Conservation (phyloP, 1,140 invertebrate species). For the Lordiphosa clarofinis region DNA sequence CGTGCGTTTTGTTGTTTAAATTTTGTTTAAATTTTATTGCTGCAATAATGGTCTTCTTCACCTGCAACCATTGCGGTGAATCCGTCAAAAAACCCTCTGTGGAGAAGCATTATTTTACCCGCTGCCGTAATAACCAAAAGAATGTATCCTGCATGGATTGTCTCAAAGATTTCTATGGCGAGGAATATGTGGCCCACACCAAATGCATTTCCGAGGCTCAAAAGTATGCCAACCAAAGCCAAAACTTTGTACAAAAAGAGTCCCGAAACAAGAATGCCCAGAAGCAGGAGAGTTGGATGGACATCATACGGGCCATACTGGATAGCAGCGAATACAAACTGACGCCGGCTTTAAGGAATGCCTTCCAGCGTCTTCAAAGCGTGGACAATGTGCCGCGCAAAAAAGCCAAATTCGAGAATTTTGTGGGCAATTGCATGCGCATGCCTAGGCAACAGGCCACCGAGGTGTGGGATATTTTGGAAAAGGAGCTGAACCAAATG, state of each 20-base stretch:
- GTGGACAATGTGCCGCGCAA: slow-evolving; percentile 95
- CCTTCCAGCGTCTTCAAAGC: slow-evolving; percentile 87
- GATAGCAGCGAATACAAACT: slow-evolving; percentile 81
- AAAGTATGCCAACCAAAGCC: slow-evolving; percentile 88
- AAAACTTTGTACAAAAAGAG: slow-evolving; percentile 88
- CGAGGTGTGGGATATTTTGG: slow-evolving; percentile 86
- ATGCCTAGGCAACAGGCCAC: slow-evolving; percentile 82
- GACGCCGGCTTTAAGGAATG: slow-evolving; percentile 82
- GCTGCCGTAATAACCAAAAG: slow-evolving; percentile 82
- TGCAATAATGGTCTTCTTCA: slow-evolving; percentile 92
- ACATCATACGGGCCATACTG: slow-evolving; percentile 88
- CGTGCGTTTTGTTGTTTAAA: slow-evolving; percentile 39
- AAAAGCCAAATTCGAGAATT: slow-evolving; percentile 92
- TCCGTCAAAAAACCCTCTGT: slow-evolving; percentile 94
- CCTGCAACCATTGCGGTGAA: slow-evolving; percentile 93
- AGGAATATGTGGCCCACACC: slow-evolving; percentile 91
- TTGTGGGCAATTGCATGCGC: slow-evolving; percentile 84
- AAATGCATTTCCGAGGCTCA: slow-evolving; percentile 95
- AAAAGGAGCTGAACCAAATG: slow-evolving; percentile 83
- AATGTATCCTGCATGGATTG: slow-evolving; percentile 94
- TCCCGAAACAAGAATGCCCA: slow-evolving; percentile 91
- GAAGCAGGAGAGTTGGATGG: slow-evolving; percentile 94
- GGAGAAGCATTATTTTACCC: slow-evolving; percentile 91
- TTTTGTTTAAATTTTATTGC: slow-evolving; percentile 1
- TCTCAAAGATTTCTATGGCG: slow-evolving; percentile 89